These are phyloP conservation scores for Ciconia boyciana DNA, from an alignment of 2,113 vertebrate species.

Conservation along the genomic window DNA sequence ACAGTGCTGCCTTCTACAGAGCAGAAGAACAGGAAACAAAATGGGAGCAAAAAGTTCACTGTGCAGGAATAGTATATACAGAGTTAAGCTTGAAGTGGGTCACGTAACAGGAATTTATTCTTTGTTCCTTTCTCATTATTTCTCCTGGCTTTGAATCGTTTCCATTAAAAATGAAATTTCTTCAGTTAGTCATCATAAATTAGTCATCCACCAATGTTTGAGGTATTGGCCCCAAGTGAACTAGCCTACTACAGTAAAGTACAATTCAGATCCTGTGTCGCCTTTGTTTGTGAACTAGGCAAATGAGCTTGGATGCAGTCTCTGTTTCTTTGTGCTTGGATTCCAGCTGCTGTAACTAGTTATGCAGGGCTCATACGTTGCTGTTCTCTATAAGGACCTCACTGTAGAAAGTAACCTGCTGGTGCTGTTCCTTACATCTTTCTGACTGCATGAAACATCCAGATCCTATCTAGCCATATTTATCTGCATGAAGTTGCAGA, in stretches of 20 bases:
- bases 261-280: not conserved
- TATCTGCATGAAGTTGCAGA: conserved; percentile 27
- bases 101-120: not conserved
- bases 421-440: conserved; percentile 5
- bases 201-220: not conserved
- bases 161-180: conserved; percentile 13
- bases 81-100: not conserved
- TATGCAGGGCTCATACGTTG: not conserved
- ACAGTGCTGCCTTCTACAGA: not conserved
- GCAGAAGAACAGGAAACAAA: not conserved
- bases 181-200: conserved; percentile 26
- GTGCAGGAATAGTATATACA: not conserved
- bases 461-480: conserved; percentile 29
- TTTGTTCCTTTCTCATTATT: not conserved
- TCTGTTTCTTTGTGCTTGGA: not conserved
- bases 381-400: not conserved
- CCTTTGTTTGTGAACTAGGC: not conserved
- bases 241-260: not conserved
- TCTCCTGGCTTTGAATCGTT: conserved; percentile 3
- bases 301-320: not conserved
- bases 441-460: conserved; percentile 20
- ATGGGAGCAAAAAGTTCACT: not conserved
- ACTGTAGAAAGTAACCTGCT: not conserved
- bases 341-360: conserved; percentile 3
- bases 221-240: not conserved